Evolutionary conservation across 2,888 invertebrate species (phyloP).

Genomic region (Nematopogon swammerdamellus): DNA sequence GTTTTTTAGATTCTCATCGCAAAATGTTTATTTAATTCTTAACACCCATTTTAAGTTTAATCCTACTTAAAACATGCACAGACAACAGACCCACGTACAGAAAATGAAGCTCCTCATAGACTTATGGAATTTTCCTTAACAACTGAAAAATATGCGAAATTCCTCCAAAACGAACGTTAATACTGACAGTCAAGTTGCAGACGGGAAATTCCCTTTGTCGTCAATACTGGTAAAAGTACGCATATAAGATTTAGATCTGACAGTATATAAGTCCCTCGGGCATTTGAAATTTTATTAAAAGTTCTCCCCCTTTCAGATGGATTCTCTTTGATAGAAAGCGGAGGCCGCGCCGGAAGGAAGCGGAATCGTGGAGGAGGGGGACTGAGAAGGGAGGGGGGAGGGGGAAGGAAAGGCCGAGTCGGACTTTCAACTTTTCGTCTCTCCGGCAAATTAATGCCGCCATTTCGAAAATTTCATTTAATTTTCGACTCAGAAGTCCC

Average conservation of each 20-base stretch:
- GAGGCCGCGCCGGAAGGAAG: constrained; percentile 10
- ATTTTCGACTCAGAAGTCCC: constrained; percentile 41
- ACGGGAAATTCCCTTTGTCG: neutral
- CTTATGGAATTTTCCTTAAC: too few relatives aligned
- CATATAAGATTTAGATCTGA: constrained; percentile 34
- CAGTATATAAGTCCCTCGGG: constrained; percentile 38
- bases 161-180: too few relatives aligned
- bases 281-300: constrained; percentile 51
- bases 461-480: constrained; percentile 49
- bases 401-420: constrained; percentile 6
- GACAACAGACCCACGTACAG: too few relatives aligned
- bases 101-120: too few relatives aligned
- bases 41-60: too few relatives aligned
- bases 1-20: too few relatives aligned
- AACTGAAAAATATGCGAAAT: too few relatives aligned
- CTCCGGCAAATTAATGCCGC: constrained; percentile 41
- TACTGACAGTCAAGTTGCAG: too few relatives aligned
- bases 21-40: too few relatives aligned
- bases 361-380: neutral
- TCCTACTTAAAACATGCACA: too few relatives aligned
- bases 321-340: constrained; percentile 48
- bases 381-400: neutral
- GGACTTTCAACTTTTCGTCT: constrained; percentile 8
- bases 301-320: constrained; percentile 48
- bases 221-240: constrained; percentile 17